Evolutionary conservation across 2,888 invertebrate genomes (phyloP).

Genomic region (Strigamia crassipes): DNA sequence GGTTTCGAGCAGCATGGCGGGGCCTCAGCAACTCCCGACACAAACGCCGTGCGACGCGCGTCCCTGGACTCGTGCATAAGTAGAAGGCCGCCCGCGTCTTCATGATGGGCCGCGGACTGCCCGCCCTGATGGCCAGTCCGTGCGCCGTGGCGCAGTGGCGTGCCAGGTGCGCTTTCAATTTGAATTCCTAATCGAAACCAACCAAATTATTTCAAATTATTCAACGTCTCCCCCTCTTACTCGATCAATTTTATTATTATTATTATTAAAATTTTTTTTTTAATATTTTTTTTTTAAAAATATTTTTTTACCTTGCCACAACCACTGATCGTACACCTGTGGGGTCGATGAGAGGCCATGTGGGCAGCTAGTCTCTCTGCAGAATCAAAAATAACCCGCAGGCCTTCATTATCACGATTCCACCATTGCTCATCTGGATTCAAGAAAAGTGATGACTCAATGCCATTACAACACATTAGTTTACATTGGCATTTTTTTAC

Average conservation of each 20-base stretch:
- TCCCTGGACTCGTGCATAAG: constrained; percentile 86
- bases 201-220: background rate
- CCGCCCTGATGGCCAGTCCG: constrained; percentile 73
- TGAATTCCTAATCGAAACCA: constrained; percentile 71
- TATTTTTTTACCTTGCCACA: constrained; percentile 73
- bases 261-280: no score
- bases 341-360: constrained; percentile 73
- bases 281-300: no score
- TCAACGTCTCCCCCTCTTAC: no score
- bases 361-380: constrained; percentile 62
- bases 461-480: constrained; percentile 13
- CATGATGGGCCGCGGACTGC: constrained; percentile 89
- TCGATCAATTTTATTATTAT: no score
- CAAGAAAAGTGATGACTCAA: constrained; percentile 46
- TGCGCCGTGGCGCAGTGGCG: constrained; percentile 93
- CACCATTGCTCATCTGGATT: constrained; percentile 45
- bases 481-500: no score
- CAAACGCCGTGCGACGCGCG: constrained; percentile 83
- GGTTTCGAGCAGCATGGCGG: constrained; percentile 84
- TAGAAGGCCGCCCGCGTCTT: constrained; percentile 97
- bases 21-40: constrained; percentile 82
- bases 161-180: constrained; percentile 89
- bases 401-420: constrained; percentile 48
- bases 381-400: constrained; percentile 49
- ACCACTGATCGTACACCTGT: constrained; percentile 86